Percentiles rank a stretch among this genome's conserved stretches.
Conservation (phyloP, 64 coral and sea anemone species). For the Actinia tenebrosa region DNA sequence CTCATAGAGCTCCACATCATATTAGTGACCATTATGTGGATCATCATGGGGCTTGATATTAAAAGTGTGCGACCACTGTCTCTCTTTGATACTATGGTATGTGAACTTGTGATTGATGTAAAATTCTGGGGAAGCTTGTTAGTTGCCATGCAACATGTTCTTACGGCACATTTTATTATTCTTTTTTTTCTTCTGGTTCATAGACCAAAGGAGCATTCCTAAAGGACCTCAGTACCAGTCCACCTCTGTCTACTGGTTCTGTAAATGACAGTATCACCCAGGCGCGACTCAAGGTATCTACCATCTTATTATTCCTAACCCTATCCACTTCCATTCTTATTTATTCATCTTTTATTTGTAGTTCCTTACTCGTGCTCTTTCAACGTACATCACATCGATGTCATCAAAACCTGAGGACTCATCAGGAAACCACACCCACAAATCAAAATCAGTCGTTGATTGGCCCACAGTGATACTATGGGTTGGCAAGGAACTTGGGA, state of each 20-base stretch:
- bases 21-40: constrained; percentile 76
- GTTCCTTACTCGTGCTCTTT: constrained; percentile 69
- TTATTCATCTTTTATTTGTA: background rate
- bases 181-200: background rate
- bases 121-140: too few species aligned
- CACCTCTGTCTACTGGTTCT: constrained; percentile 8
- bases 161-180: background rate
- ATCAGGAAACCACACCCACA: background rate
- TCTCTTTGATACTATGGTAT: constrained; percentile 85
- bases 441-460: constrained; percentile 17
- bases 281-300: constrained; percentile 55
- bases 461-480: constrained; percentile 65
- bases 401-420: constrained; percentile 4
- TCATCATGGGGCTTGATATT: constrained; percentile 78
- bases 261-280: constrained; percentile 36
- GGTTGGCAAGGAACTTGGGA: constrained; percentile 70
- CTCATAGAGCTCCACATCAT: constrained; percentile 68
- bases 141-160: too few species aligned
- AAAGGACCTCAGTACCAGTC: constrained; percentile 41
- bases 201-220: constrained; percentile 64
- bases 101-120: background rate
- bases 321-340: background rate
- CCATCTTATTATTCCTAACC: background rate
- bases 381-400: constrained; percentile 40
- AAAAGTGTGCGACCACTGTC: constrained; percentile 85